phyloP scores from a whole-genome alignment of 2,888 invertebrate genomes.

The Charanyca ferruginea region DNA sequence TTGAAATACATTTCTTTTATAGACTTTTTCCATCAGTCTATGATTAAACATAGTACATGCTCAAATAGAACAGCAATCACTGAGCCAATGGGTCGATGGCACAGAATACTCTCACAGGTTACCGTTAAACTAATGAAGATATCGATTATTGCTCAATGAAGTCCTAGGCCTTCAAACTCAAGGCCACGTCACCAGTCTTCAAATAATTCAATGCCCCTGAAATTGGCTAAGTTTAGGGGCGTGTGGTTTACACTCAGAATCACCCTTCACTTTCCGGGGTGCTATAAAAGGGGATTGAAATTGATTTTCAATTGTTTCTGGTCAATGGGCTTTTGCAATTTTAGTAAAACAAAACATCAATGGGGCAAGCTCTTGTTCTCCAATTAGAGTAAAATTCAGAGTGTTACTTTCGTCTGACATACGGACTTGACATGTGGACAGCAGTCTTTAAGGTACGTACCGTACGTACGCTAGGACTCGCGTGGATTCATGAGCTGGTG shows the following conservation, averaged over 20 bases:
- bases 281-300: constrained; percentile 22
- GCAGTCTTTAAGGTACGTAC: neutral
- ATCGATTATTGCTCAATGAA: constrained; percentile 29
- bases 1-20: neutral
- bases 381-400: neutral
- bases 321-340: constrained; percentile 9
- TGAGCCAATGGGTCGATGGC: neutral
- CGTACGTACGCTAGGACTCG: too few relatives aligned
- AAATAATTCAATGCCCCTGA: constrained; percentile 29
- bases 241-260: constrained; percentile 33
- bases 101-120: constrained; percentile 3
- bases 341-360: constrained; percentile 18
- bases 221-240: constrained; percentile 36
- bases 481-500: too few relatives aligned
- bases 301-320: constrained; percentile 49
- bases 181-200: constrained; percentile 22
- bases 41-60: neutral
- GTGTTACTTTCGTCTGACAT: neutral
- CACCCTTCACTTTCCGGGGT: constrained; percentile 23
- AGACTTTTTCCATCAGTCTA: neutral
- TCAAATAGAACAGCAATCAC: neutral
- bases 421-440: neutral
- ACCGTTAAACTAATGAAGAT: constrained; percentile 15
- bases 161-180: constrained; percentile 9
- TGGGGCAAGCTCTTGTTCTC: neutral